These are phyloP conservation scores for Leptatherina wallacei DNA, from an alignment of 2,797 vertebrate genomes.

Conservation along the genomic window DNA sequence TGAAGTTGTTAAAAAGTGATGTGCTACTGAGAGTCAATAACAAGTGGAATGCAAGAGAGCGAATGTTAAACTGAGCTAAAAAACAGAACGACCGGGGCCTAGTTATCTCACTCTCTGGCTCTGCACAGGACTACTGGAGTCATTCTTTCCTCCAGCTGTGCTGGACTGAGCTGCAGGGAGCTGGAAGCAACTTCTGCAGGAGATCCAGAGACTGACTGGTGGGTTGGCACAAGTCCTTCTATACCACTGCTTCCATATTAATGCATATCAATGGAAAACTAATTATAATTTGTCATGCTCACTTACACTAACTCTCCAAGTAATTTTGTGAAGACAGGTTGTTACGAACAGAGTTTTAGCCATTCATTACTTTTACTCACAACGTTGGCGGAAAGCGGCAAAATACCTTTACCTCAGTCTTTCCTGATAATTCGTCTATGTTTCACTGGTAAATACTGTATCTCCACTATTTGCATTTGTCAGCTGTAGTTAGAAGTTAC, in stretches of 20 bases:
- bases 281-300: neutral
- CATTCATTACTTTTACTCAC: neutral
- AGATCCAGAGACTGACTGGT: constrained; percentile 6
- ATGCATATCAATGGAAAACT: constrained; percentile 11
- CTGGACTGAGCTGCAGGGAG: constrained; percentile 39
- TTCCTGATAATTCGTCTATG: neutral
- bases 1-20: constrained; percentile 37
- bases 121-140: constrained; percentile 42
- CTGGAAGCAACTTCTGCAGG: constrained; percentile 42
- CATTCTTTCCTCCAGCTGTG: constrained; percentile 71
- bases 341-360: neutral
- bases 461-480: no score
- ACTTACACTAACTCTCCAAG: neutral
- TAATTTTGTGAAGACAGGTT: neutral
- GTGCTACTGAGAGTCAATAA: constrained; percentile 40
- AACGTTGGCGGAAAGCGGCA: neutral
- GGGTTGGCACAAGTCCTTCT: neutral
- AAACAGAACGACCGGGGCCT: constrained; percentile 46
- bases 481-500: no score
- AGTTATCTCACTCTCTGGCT: constrained; percentile 67
- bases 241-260: constrained; percentile 18
- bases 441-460: neutral
- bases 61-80: constrained; percentile 35
- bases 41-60: constrained; percentile 22
- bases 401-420: no score